A percentile compares a stretch with the other conserved stretches of the same genome.
These are phyloP conservation scores for Bombus ignitus DNA, from an alignment of 1,140 invertebrate species.

Conservation along the genomic window DNA sequence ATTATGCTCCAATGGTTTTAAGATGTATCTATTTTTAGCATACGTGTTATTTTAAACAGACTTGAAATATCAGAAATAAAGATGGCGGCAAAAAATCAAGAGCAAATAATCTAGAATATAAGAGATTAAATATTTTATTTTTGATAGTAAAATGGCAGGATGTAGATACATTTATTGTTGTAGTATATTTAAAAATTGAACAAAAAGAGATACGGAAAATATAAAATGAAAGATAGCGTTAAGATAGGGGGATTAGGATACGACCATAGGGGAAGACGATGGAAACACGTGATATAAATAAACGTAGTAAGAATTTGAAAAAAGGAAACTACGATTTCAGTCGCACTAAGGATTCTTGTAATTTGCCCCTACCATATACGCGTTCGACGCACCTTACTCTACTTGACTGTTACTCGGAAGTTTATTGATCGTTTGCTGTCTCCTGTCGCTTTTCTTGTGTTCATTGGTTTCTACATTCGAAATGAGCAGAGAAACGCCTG, in stretches of 20 bases:
- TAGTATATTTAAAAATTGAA: not conserved
- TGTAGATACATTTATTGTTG: not conserved
- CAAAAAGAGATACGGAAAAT: not conserved
- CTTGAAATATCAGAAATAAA: not conserved
- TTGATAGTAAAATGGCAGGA: no score
- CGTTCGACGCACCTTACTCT: slow-evolving; percentile 39
- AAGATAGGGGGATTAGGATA: not conserved
- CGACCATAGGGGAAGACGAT: not conserved
- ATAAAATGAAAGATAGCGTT: not conserved
- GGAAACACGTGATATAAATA: slow-evolving; percentile 36
- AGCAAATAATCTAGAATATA: not conserved
- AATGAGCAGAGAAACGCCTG: no score
- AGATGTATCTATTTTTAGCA: not conserved
- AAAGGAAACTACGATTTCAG: slow-evolving; percentile 25
- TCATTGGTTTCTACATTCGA: not conserved
- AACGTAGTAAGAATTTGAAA: slow-evolving; percentile 36
- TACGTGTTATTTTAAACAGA: not conserved
- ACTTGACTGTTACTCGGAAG: slow-evolving; percentile 36
- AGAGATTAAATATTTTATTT: not conserved
- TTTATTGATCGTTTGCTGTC: slow-evolving; percentile 47
- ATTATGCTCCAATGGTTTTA: not conserved
- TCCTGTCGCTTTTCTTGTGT: slow-evolving; percentile 25
- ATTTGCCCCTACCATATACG: slow-evolving; percentile 28
- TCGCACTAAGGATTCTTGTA: slow-evolving; percentile 36
- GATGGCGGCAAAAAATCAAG: not conserved